Base-by-base conservation (phyloP, 2,888 invertebrate species). In the Bruchidius siliquastri region DNA sequence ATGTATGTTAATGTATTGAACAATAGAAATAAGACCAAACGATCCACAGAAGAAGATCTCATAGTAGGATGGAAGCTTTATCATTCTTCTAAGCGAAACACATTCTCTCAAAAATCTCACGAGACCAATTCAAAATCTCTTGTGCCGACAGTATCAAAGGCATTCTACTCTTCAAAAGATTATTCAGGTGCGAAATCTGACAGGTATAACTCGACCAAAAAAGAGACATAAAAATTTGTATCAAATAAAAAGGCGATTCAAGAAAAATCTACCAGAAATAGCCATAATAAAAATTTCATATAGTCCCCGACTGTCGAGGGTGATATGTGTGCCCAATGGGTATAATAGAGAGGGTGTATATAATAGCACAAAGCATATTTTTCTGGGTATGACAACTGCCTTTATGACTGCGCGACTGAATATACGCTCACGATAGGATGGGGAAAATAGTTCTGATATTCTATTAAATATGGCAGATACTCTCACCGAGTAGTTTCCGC, bases 211-310 rank as follows among this genome's bases (percentile, higher is more conserved):
- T 49, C 49, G 49, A 49, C 49, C 49, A 49, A 49, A 49, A 49
- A 49, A 49, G 49, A 49, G 49, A 49, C 49, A 49, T 49, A 49
- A 8, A 49, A 49, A 49, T 49, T 49, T 13, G 49, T 49, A 49
- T 49, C 49, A 49, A 49, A 49, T 49, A 49, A 49, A 13, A 49
- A 49, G 10, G 49, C 49, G 49, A 49, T 30, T 30, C 30, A 30
- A 3, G 8, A 30, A 30, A 30, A 30, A 30, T 30, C 30, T 30
- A 30, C 30, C 49, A 49, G 10, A 81, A 79, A 78, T 76, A 77
- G 79, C 78, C 76, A 78, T 80, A 79, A 82, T 82, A 80, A 79
- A 80, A 80, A 77, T 81, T 81, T 82, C 82, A 83, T 83, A 80
- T 79, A 82, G 81, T 81, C 79, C 80, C 80, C 79, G 78, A 77